A percentile compares a stretch with the other conserved stretches of the same genome.
Evolutionary conservation across 2,888 invertebrate genomes (phyloP).

Genomic region (Mythimna ferrago): DNA sequence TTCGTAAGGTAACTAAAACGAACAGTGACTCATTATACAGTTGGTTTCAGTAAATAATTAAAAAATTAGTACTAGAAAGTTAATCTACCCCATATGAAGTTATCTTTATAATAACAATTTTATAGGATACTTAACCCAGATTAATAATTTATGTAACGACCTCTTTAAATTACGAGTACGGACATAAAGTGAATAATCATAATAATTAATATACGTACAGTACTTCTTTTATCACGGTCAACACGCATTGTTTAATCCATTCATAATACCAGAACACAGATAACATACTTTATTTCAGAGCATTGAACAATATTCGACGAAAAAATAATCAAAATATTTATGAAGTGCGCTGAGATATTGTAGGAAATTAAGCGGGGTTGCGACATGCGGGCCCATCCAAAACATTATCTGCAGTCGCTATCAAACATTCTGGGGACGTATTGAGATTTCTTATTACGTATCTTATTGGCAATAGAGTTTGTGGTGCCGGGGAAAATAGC

Average conservation of each 20-base stretch:
- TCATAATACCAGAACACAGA: constrained; percentile 24
- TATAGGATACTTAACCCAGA: constrained; percentile 26
- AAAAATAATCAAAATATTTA: constrained; percentile 77
- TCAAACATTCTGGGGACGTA: constrained; percentile 81
- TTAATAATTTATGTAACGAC: constrained; percentile 29
- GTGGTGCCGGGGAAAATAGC: background rate
- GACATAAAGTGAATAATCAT: constrained; percentile 28
- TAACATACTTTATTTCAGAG: constrained; percentile 30
- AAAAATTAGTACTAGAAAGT: no score
- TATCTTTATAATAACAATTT: constrained; percentile 36
- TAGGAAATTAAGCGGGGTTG: constrained; percentile 79
- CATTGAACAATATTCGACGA: constrained; percentile 61
- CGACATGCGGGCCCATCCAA: constrained; percentile 85
- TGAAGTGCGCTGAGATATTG: constrained; percentile 71
- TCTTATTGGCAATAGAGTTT: constrained; percentile 55
- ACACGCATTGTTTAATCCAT: constrained; percentile 30
- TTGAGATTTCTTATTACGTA: constrained; percentile 67
- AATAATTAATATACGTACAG: constrained; percentile 2
- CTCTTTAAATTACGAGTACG: constrained; percentile 29
- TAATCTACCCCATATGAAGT: constrained; percentile 6
- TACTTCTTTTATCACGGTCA: constrained; percentile 22
- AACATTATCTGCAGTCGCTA: constrained; percentile 82
- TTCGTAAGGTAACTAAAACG: no score
- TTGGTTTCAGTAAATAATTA: no score
- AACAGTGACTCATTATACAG: no score